Evolutionary conservation across 2,888 invertebrate genomes (phyloP).

Genomic region (Zaprionus lineosus): DNA sequence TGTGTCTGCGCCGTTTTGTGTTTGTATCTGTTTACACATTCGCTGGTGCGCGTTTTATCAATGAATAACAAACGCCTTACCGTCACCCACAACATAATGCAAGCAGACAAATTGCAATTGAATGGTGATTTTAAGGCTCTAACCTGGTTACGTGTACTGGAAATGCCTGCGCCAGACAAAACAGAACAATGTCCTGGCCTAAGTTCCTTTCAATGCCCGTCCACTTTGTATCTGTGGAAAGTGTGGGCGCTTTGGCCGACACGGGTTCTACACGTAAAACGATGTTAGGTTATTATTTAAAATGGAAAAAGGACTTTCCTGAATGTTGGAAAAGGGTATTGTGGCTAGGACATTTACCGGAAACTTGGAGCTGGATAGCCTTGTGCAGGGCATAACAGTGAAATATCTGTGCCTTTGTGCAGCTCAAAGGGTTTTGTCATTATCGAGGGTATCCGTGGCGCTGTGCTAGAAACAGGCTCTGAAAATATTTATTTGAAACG

Average conservation of each 20-base stretch:
- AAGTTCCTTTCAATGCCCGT: conserved; percentile 84
- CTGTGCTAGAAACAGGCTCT: conserved; percentile 85
- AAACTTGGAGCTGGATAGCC: conserved; percentile 87
- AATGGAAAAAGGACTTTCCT: not conserved
- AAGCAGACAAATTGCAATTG: too few species aligned
- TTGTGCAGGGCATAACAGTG: conserved; percentile 88
- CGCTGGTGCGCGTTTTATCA: conserved; percentile 68
- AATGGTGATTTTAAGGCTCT: conserved; percentile 26
- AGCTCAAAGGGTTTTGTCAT: conserved; percentile 80
- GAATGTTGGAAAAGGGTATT: conserved; percentile 9
- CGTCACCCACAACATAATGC: too few species aligned
- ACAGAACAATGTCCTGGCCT: conserved; percentile 86
- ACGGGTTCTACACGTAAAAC: conserved; percentile 60
- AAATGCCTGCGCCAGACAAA: conserved; percentile 91
- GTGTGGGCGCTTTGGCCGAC: conserved; percentile 84
- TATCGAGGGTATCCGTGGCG: conserved; percentile 84
- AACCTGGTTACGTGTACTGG: conserved; percentile 88
- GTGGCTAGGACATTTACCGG: conserved; percentile 54
- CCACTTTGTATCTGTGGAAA: conserved; percentile 84
- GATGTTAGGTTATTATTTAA: not conserved
- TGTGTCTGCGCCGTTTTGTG: conserved; percentile 35
- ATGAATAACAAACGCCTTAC: too few species aligned
- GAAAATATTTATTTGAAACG: conserved; percentile 42
- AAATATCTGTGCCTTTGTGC: conserved; percentile 57
- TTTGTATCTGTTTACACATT: conserved; percentile 39